Conservation (phyloP, 2,888 invertebrate species). For the Acronicta psi region DNA sequence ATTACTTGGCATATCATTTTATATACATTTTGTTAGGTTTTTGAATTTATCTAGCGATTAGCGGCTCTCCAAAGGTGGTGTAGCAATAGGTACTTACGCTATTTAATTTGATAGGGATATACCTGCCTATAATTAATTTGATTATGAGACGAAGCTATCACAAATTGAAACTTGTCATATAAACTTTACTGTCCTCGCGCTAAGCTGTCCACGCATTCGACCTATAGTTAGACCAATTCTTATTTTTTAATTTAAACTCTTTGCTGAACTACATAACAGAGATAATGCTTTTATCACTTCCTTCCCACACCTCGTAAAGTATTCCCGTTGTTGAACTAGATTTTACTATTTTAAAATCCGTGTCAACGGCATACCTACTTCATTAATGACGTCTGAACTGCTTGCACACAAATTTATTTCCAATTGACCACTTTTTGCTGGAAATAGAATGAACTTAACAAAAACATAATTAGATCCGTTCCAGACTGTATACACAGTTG, state of each 20-base stretch:
- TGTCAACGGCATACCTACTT: conserved; percentile 21
- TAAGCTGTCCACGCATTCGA: neutral
- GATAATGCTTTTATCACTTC: conserved; percentile 25
- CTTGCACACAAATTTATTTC: conserved; percentile 1
- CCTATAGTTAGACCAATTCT: neutral
- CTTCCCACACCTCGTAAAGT: conserved; percentile 19
- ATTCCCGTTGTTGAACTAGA: conserved; percentile 5
- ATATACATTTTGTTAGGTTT: no score
- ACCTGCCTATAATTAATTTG: no score
- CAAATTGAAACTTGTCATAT: no score
- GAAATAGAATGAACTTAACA: neutral
- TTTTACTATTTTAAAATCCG: conserved; percentile 9
- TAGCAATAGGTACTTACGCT: no score
- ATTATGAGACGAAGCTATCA: no score
- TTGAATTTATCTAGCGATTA: no score
- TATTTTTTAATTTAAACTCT: conserved; percentile 1
- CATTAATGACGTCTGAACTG: neutral
- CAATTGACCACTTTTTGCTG: conserved; percentile 1
- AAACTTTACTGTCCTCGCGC: no score
- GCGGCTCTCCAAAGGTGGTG: no score
- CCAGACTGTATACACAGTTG: neutral
- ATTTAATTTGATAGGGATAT: no score
- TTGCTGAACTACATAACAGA: conserved; percentile 16
- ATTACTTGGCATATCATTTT: no score
- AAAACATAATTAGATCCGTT: conserved; percentile 10